Base-by-base conservation (phyloP, 2,888 invertebrate species). In the Hedya salicella region DNA sequence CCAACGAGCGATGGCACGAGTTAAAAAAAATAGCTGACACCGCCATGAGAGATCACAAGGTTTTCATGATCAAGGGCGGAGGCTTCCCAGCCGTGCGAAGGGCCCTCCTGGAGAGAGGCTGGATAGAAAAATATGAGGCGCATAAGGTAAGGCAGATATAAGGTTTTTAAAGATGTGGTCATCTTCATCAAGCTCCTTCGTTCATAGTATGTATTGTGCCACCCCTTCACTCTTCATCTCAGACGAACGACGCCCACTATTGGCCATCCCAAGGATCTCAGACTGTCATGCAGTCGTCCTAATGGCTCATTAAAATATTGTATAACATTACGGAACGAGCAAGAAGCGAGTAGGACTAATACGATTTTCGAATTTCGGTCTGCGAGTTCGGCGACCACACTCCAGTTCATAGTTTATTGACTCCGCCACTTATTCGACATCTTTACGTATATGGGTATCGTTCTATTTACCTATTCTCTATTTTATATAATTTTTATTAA, bases 51-150 rank as follows among this genome's bases (percentile, higher is more conserved):
- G 94, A 94, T 3, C 94, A 93, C 70, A 95, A 94, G 82, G 94
- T 95, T 32, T 96, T 95, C 75, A 94, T 95, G 78, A 95, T 95
- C 80, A 94, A 94, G 74, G 96, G 96, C 1, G 95, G 95, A 56
- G 95, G 95, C 30, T 96, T 95, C 83, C 94, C 95, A 8, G 94
- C 95, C 0, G 92, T 97, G 8, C 92, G 96, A 3, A 93, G 95
- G 68, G 95, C 96, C 1, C 87, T 97, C 6, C 81, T 94, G 3
- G 93, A 94, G 46, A 90, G 96, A 49, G 96, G 96, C 1, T 97
- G 96, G 96, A 81, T 95, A 9, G 95, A 95, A 78, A 95, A 95
- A 83, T 91, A 91, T 72, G 94, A 94, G 74, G 84, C 90, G 3
- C 87, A 87, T 74, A 92, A 89, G 89, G 89, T 92, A 81, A 75